Evolutionary conservation across 2,113 vertebrate genomes (phyloP).

Genomic region (Lophius piscatorius): DNA sequence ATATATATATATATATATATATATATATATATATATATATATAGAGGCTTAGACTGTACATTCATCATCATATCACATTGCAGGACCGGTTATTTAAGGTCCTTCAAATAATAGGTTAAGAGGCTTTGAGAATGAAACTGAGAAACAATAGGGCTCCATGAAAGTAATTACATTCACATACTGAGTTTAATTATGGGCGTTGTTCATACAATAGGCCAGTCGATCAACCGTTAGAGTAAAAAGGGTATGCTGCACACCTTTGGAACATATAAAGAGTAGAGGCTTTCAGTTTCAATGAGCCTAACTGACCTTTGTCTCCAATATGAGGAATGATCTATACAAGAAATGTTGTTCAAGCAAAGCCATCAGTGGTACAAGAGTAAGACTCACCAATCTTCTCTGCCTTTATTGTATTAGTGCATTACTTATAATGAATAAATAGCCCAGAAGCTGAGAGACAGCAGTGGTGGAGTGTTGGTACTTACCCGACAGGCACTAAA

Average conservation of each 20-base stretch:
- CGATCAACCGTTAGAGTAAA: background rate
- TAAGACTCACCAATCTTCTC: background rate
- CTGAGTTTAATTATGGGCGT: slow-evolving; percentile 12
- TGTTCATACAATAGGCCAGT: slow-evolving; percentile 4
- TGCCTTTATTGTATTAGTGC: slow-evolving; percentile 1
- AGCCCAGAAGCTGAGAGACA: background rate
- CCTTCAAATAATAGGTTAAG: slow-evolving; percentile 5
- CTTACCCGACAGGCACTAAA: background rate
- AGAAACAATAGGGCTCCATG: slow-evolving; percentile 18
- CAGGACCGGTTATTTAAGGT: slow-evolving; percentile 2
- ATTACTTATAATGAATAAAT: too few species aligned
- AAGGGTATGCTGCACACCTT: background rate
- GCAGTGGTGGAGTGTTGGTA: background rate
- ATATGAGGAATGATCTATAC: background rate
- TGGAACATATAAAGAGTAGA: background rate
- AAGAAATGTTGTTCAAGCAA: background rate
- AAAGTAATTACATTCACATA: slow-evolving; percentile 31
- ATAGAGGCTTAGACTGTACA: too few species aligned
- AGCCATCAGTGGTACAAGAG: background rate
- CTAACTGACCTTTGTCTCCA: background rate
- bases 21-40: too few species aligned
- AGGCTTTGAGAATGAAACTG: slow-evolving; percentile 27
- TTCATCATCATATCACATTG: slow-evolving; percentile 6
- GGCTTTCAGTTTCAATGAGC: background rate
- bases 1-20: too few species aligned